phyloP scores from a whole-genome alignment of 2,888 invertebrate genomes.

The Mesodorylaimus sp. region DNA sequence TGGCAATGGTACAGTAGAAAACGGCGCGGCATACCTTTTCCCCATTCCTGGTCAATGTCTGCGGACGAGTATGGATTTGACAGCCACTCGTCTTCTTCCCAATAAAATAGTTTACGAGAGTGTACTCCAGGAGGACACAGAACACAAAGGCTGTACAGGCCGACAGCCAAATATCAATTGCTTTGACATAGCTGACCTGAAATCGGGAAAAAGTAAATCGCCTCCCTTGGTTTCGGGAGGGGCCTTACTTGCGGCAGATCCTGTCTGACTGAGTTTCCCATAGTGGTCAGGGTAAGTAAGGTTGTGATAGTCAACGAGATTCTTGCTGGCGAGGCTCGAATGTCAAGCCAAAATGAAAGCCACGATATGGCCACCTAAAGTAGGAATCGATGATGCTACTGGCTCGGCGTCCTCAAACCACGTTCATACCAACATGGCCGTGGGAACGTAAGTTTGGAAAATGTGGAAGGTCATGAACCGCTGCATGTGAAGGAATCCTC shows the following conservation, averaged over 20 bases:
- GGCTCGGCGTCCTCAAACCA: too few species aligned
- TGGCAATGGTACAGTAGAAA: neutral
- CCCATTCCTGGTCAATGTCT: neutral
- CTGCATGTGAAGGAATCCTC: conserved; percentile 20
- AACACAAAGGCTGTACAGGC: conserved; percentile 26
- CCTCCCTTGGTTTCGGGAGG: neutral
- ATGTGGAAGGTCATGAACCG: conserved; percentile 25
- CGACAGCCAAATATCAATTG: conserved; percentile 26
- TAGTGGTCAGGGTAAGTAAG: conserved; percentile 26
- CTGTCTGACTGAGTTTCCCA: conserved; percentile 27
- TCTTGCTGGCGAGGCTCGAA: conserved; percentile 26
- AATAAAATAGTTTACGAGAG: conserved; percentile 26
- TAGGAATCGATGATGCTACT: too few species aligned
- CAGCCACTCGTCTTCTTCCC: conserved; percentile 21
- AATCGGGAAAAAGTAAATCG: neutral
- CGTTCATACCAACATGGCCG: conserved; percentile 17
- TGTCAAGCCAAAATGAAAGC: conserved; percentile 20
- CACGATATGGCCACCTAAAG: too few species aligned
- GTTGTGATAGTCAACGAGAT: conserved; percentile 28
- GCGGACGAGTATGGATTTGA: conserved; percentile 13
- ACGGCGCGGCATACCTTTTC: too few species aligned
- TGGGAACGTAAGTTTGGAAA: conserved; percentile 28
- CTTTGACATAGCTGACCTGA: conserved; percentile 23
- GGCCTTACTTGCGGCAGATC: conserved; percentile 25
- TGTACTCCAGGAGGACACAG: conserved; percentile 26